These are phyloP conservation scores for Agonopterix subpropinquella DNA, from an alignment of 2,888 invertebrate genomes.

Conservation along the genomic window DNA sequence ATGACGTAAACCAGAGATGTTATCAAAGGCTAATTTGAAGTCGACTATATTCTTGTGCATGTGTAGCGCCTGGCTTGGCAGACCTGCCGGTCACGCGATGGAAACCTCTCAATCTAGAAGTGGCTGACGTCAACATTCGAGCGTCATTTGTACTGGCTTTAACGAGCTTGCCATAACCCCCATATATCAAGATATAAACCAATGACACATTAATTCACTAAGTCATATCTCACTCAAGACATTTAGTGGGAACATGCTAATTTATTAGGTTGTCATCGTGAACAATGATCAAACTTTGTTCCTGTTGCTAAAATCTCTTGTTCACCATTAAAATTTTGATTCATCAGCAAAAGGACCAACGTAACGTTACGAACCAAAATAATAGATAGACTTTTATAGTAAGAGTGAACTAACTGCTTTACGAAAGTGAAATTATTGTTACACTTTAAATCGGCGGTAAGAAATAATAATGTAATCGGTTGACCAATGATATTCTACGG, in stretches of 20 bases:
- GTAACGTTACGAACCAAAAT: too few species aligned
- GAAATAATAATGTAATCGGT: constrained; percentile 11
- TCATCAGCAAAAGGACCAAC: too few species aligned
- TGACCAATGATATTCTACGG: neutral
- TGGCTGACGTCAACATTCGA: constrained; percentile 23
- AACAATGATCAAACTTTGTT: too few species aligned
- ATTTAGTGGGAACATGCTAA: too few species aligned
- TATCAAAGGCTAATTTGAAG: constrained; percentile 3
- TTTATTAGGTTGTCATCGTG: too few species aligned
- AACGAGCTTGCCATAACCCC: neutral
- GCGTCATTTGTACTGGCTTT: too few species aligned
- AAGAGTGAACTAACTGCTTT: neutral
- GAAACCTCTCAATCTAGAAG: constrained; percentile 14
- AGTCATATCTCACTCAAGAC: neutral
- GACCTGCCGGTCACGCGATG: constrained; percentile 25
- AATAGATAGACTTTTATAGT: neutral
- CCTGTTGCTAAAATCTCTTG: too few species aligned
- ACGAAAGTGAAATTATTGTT: too few species aligned
- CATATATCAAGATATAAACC: constrained; percentile 3
- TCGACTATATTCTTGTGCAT: neutral
- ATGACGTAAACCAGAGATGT: constrained; percentile 6
- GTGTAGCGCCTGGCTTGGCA: neutral
- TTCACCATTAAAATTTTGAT: too few species aligned
- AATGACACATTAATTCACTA: neutral
- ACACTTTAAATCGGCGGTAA: too few species aligned